These are phyloP conservation scores for Buceros bicornis DNA, from an alignment of 2,797 vertebrate genomes.

Conservation along the genomic window DNA sequence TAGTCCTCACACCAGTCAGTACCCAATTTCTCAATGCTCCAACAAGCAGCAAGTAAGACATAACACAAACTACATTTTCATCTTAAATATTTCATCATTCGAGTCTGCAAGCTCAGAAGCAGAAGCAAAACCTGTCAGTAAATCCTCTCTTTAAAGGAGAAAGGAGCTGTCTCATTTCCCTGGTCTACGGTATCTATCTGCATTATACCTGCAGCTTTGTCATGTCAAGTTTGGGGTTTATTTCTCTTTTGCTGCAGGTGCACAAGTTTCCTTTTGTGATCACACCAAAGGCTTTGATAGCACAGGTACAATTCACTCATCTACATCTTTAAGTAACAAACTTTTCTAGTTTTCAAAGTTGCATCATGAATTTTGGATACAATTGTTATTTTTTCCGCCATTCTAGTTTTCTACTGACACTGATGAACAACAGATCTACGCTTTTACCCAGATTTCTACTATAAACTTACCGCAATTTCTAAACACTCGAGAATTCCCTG, in stretches of 20 bases:
- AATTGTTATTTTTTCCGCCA: neutral
- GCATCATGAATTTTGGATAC: neutral
- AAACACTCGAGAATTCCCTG: neutral
- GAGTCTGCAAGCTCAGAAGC: neutral
- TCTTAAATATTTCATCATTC: conserved; percentile 12
- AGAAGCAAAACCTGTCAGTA: neutral
- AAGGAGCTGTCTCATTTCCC: neutral
- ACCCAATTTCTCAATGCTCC: neutral
- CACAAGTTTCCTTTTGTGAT: neutral
- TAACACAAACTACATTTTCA: neutral
- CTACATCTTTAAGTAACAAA: neutral
- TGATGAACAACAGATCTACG: neutral
- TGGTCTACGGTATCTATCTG: neutral
- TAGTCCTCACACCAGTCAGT: neutral
- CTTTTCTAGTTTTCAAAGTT: neutral
- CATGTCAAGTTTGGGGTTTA: neutral
- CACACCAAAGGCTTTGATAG: neutral
- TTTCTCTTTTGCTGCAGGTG: neutral
- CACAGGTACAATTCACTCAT: neutral
- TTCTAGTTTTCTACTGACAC: neutral
- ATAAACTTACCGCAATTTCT: neutral
- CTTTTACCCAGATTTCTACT: neutral
- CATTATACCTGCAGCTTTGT: neutral
- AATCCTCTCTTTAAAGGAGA: neutral
- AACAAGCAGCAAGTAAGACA: neutral